phyloP scores from a whole-genome alignment of 2,888 invertebrate genomes.

The Zygaena filipendulae region DNA sequence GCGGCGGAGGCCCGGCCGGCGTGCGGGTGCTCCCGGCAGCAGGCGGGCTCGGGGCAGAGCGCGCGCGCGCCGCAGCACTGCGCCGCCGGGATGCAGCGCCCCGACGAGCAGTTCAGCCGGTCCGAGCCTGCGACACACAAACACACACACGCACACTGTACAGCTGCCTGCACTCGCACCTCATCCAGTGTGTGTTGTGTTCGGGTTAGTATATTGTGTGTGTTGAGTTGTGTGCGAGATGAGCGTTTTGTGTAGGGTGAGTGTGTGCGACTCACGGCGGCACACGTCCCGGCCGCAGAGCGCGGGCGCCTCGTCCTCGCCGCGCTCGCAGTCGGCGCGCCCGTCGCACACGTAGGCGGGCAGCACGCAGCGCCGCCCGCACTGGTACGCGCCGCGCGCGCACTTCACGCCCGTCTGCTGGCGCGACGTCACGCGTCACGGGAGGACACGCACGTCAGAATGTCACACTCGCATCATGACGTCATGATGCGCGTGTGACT shows the following conservation, averaged over 20 bases:
- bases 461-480: no score
- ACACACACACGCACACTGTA: no score
- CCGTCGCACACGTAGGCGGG: constrained; percentile 55
- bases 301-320: constrained; percentile 38
- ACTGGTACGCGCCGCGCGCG: constrained; percentile 45
- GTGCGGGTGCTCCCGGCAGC: constrained; percentile 49
- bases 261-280: constrained; percentile 38
- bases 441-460: no score
- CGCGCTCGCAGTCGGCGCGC: constrained; percentile 34
- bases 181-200: no score
- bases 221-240: no score
- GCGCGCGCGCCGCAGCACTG: constrained; percentile 50
- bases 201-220: no score
- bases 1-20: no score
- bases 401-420: constrained; percentile 19
- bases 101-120: constrained; percentile 61
- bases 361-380: constrained; percentile 48
- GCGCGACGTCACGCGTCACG: no score
- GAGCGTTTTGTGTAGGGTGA: no score
- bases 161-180: no score
- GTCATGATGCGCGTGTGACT: no score
- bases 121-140: constrained; percentile 40
- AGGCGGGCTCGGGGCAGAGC: constrained; percentile 44
- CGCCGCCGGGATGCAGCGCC: constrained; percentile 61
- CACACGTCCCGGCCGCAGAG: constrained; percentile 37